Conservation (phyloP, 1,140 invertebrate genomes). For the Drosophila burlai region DNA sequence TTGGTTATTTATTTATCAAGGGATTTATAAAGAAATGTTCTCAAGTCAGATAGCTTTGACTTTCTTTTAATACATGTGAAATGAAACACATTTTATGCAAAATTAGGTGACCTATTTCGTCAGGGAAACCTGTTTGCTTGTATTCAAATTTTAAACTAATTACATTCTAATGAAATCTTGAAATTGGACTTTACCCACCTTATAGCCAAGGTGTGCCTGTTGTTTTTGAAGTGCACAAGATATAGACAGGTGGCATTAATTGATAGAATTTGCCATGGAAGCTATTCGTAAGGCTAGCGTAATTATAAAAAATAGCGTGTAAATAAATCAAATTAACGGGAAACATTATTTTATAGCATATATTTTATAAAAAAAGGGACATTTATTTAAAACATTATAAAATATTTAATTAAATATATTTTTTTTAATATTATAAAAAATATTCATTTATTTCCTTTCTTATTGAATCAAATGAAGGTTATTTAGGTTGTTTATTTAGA, state of each 20-base stretch:
- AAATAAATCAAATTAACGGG: background rate
- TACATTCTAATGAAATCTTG: conserved; percentile 1
- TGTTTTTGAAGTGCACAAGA: background rate
- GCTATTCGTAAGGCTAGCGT: background rate
- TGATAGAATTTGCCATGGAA: background rate
- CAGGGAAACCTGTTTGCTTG: background rate
- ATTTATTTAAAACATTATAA: no score
- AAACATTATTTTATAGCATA: no score
- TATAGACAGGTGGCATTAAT: background rate
- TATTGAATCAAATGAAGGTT: no score
- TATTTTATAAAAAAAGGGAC: no score
- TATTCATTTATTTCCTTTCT: no score
- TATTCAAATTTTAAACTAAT: background rate
- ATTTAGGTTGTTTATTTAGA: no score
- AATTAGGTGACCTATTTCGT: background rate
- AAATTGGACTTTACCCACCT: background rate
- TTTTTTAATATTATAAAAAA: no score
- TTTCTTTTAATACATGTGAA: background rate
- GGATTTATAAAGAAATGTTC: background rate
- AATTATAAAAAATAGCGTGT: background rate
- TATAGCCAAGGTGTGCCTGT: no score
- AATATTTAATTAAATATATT: no score
- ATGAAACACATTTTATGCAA: background rate
- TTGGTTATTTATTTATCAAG: no score
- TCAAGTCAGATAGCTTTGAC: background rate